Evolutionary conservation across 2,888 invertebrate genomes (phyloP).

Genomic region (Colostygia pectinataria): DNA sequence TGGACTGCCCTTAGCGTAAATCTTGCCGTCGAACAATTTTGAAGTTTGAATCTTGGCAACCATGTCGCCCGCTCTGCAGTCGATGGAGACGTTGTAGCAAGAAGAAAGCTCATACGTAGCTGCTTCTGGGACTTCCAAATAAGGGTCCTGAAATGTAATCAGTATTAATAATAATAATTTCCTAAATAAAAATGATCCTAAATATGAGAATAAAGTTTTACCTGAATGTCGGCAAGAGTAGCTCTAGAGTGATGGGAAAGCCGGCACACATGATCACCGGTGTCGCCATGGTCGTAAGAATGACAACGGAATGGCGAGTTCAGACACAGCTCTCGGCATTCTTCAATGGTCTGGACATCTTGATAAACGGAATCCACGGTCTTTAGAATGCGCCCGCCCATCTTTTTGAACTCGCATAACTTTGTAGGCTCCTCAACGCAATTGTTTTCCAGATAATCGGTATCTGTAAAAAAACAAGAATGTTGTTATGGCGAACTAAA

Average conservation of each 20-base stretch:
- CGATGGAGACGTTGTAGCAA: constrained; percentile 97
- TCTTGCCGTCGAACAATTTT: constrained; percentile 96
- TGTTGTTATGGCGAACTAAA: constrained; percentile 20
- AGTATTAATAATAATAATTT: not conserved
- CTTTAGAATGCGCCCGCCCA: constrained; percentile 93
- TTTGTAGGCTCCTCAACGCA: constrained; percentile 97
- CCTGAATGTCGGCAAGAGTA: constrained; percentile 94
- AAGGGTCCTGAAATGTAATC: constrained; percentile 86
- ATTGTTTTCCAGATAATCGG: constrained; percentile 95
- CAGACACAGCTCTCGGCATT: constrained; percentile 93
- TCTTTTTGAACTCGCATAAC: constrained; percentile 95
- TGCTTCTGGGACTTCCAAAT: constrained; percentile 94
- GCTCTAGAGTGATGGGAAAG: constrained; percentile 95
- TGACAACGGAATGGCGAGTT: constrained; percentile 95
- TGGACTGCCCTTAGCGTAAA: constrained; percentile 96
- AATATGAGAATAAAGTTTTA: no score
- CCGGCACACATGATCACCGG: constrained; percentile 96
- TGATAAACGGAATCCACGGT: constrained; percentile 97
- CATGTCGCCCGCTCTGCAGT: constrained; percentile 96
- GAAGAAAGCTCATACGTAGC: constrained; percentile 96
- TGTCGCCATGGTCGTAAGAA: constrained; percentile 96
- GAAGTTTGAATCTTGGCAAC: constrained; percentile 95
- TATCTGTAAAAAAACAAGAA: constrained; percentile 55
- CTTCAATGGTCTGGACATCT: constrained; percentile 93
- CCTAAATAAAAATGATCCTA: no score